These are phyloP conservation scores for Dreissena rostriformis DNA, from an alignment of 1,140 invertebrate genomes.

Conservation along the genomic window DNA sequence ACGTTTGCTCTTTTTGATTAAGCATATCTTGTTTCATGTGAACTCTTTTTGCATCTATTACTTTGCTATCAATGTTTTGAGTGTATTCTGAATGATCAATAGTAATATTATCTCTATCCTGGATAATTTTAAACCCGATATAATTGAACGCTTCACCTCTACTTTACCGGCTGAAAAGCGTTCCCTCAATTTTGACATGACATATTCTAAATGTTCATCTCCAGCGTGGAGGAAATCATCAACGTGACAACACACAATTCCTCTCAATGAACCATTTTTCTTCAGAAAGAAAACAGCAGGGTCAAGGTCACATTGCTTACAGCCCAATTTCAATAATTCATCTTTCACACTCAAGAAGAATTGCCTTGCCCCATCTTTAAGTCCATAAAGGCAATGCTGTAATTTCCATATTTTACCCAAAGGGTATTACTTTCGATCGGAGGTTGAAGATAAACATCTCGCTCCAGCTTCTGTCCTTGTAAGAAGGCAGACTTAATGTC, in stretches of 20 bases:
- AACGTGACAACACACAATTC: slow-evolving; percentile 46
- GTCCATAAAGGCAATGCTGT: slow-evolving; percentile 50
- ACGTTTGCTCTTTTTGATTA: slow-evolving; percentile 35
- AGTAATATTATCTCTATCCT: slow-evolving; percentile 42
- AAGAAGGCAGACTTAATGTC: slow-evolving; percentile 55
- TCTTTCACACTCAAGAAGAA: slow-evolving; percentile 43
- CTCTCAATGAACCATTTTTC: slow-evolving; percentile 7
- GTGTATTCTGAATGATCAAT: slow-evolving; percentile 38
- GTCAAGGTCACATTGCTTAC: slow-evolving; percentile 31
- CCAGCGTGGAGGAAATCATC: slow-evolving; percentile 52
- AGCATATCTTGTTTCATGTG: slow-evolving; percentile 3
- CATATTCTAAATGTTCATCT: slow-evolving; percentile 38
- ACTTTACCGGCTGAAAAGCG: slow-evolving; percentile 57
- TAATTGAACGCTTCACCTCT: slow-evolving; percentile 50
- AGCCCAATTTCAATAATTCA: slow-evolving; percentile 35
- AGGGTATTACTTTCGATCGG: slow-evolving; percentile 32
- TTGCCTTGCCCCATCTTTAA: slow-evolving; percentile 52
- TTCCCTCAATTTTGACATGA: slow-evolving; percentile 40
- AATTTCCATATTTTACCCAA: slow-evolving; percentile 33
- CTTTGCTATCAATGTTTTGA: neutral
- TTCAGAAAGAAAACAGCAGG: too few species aligned
- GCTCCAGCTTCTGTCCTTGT: slow-evolving; percentile 42
- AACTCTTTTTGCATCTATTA: neutral
- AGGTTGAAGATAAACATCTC: slow-evolving; percentile 49
- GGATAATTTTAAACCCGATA: slow-evolving; percentile 50